Evolutionary conservation across 2,113 vertebrate species (phyloP).

Genomic region (Echinops telfairi): DNA sequence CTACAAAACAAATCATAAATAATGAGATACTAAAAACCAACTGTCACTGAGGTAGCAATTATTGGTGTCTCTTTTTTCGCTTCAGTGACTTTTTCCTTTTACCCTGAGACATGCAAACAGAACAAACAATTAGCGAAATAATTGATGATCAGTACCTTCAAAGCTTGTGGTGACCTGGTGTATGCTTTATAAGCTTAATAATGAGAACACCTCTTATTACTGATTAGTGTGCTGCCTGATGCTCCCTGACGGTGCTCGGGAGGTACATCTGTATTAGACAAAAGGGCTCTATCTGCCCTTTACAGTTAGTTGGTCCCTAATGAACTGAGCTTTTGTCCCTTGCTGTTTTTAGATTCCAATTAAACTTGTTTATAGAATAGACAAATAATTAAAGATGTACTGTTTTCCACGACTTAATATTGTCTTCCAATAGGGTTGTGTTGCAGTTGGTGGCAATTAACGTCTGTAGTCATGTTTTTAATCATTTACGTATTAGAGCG

Average conservation of each 20-base stretch:
- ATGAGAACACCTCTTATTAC: conserved; percentile 88
- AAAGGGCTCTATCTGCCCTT: conserved; percentile 86
- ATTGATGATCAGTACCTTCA: conserved; percentile 89
- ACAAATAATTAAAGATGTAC: conserved; percentile 88
- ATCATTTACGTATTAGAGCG: conserved; percentile 74
- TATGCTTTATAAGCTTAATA: conserved; percentile 87
- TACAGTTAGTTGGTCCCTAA: conserved; percentile 86
- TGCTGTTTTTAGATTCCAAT: conserved; percentile 87
- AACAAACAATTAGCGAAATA: conserved; percentile 91
- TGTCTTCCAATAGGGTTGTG: conserved; percentile 76
- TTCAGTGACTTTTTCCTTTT: conserved; percentile 86
- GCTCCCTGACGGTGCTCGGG: conserved; percentile 74
- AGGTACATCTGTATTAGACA: conserved; percentile 81
- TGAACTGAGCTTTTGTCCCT: conserved; percentile 86
- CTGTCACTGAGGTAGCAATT: conserved; percentile 87
- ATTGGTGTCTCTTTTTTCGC: conserved; percentile 84
- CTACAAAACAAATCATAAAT: conserved; percentile 88
- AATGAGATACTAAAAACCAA: conserved; percentile 88
- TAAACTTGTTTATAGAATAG: conserved; percentile 90
- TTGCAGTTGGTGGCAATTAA: conserved; percentile 79
- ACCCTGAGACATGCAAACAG: conserved; percentile 88
- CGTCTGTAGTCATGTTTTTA: conserved; percentile 80
- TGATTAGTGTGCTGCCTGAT: conserved; percentile 86
- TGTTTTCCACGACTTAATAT: conserved; percentile 82
- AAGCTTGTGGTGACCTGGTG: conserved; percentile 88